phyloP scores from a whole-genome alignment of 2,888 invertebrate species.

The Drosophila quasianomalipes region DNA sequence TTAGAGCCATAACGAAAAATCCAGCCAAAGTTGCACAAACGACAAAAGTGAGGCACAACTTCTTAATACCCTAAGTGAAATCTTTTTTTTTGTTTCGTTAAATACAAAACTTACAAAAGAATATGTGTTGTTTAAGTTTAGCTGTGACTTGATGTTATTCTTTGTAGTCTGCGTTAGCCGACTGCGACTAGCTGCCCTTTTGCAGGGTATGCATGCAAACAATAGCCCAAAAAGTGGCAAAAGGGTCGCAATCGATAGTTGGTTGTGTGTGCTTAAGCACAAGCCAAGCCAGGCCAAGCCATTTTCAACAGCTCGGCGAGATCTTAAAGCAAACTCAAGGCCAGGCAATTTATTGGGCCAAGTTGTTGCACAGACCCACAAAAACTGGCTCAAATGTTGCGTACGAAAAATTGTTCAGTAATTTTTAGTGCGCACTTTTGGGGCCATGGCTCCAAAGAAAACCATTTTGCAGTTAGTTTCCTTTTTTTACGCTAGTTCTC shows the following conservation, averaged over 20 bases:
- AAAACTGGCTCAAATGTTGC: conserved; percentile 60
- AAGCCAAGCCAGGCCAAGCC: conserved; percentile 38
- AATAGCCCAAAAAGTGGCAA: conserved; percentile 51
- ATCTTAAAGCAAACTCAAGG: conserved; percentile 67
- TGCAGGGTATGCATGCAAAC: conserved; percentile 50
- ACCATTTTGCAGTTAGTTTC: conserved; percentile 77
- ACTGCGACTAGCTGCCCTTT: background rate
- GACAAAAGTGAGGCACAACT: conserved; percentile 15
- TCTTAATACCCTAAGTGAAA: conserved; percentile 5
- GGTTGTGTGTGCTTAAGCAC: conserved; percentile 30
- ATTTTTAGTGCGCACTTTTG: conserved; percentile 64
- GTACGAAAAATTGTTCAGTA: conserved; percentile 62
- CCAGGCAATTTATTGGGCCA: conserved; percentile 65
- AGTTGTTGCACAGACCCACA: conserved; percentile 28
- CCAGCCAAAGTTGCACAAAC: conserved; percentile 26
- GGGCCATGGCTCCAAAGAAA: conserved; percentile 50
- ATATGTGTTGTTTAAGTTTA: background rate
- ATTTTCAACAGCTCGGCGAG: conserved; percentile 52
- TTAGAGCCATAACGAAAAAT: conserved; percentile 58
- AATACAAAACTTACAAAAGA: background rate
- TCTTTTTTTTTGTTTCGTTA: background rate
- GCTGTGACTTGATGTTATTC: background rate
- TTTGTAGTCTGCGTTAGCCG: background rate
- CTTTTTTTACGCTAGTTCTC: conserved; percentile 57
- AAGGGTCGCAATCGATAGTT: conserved; percentile 63